These are phyloP conservation scores for Nebria ingens DNA, from an alignment of 1,140 invertebrate genomes.

Conservation along the genomic window DNA sequence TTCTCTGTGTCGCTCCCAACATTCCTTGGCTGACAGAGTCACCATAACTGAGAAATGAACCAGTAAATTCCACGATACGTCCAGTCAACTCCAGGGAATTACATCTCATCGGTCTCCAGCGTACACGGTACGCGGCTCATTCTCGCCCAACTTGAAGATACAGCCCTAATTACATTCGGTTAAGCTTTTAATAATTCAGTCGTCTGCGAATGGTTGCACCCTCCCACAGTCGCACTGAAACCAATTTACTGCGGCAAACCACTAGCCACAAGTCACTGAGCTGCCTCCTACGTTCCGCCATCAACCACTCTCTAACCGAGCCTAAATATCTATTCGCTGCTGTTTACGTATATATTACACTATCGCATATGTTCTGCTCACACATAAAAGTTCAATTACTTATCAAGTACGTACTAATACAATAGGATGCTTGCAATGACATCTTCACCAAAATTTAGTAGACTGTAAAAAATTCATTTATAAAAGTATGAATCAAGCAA, in stretches of 20 bases:
- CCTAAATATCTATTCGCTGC: too few species aligned
- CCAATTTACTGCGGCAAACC: neutral
- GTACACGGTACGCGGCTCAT: slow-evolving; percentile 14
- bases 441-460: too few species aligned
- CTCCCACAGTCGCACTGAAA: neutral
- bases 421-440: too few species aligned
- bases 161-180: slow-evolving; percentile 23
- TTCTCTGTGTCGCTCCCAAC: too few species aligned
- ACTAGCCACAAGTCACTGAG: neutral
- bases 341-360: too few species aligned
- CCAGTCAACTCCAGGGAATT: slow-evolving; percentile 22
- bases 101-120: slow-evolving; percentile 11
- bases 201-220: neutral
- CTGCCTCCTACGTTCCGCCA: neutral
- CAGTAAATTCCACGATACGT: slow-evolving; percentile 24
- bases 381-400: too few species aligned
- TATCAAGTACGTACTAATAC: too few species aligned
- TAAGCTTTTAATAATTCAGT: slow-evolving; percentile 20
- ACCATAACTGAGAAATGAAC: slow-evolving; percentile 23
- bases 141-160: slow-evolving; percentile 17
- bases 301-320: neutral
- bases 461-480: too few species aligned
- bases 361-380: too few species aligned
- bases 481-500: too few species aligned
- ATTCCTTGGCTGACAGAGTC: too few species aligned